These are phyloP conservation scores for Meteorus cinctellus DNA, from an alignment of 2,888 invertebrate genomes.

Conservation along the genomic window DNA sequence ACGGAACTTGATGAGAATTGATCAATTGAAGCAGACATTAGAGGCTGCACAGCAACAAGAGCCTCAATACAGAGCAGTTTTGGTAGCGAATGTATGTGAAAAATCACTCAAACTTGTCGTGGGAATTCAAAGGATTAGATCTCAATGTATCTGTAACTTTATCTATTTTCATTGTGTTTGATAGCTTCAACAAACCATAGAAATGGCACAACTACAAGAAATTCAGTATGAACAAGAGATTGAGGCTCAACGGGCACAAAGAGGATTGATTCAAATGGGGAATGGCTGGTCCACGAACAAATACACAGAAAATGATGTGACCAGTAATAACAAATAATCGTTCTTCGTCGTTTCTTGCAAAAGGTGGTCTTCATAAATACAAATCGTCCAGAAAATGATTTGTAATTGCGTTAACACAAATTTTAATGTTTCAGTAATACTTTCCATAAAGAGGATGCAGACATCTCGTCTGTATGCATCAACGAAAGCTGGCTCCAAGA, in stretches of 20 bases:
- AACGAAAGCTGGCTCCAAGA: slow-evolving; percentile 74
- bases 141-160: no score
- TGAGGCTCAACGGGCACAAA: slow-evolving; percentile 75
- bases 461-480: slow-evolving; percentile 77
- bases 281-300: slow-evolving; percentile 72
- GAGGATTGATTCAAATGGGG: slow-evolving; percentile 66
- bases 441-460: slow-evolving; percentile 84
- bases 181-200: slow-evolving; percentile 79
- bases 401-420: slow-evolving; percentile 14
- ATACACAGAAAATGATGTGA: slow-evolving; percentile 81
- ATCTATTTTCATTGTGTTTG: slow-evolving; percentile 32
- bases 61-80: slow-evolving; percentile 85
- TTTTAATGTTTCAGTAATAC: slow-evolving; percentile 74
- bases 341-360: slow-evolving; percentile 85
- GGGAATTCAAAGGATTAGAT: no score
- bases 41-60: slow-evolving; percentile 87
- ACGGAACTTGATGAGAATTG: slow-evolving; percentile 86
- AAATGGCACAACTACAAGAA: slow-evolving; percentile 86
- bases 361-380: neutral
- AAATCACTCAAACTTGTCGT: neutral
- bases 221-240: slow-evolving; percentile 84
- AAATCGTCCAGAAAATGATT: no score
- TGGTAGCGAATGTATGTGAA: slow-evolving; percentile 82
- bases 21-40: slow-evolving; percentile 84
- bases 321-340: slow-evolving; percentile 85